Evolutionary conservation across 2,888 invertebrate genomes (phyloP), one percentile per base, ranked within the genome.

Genomic region (Zele albiditarsus): DNA sequence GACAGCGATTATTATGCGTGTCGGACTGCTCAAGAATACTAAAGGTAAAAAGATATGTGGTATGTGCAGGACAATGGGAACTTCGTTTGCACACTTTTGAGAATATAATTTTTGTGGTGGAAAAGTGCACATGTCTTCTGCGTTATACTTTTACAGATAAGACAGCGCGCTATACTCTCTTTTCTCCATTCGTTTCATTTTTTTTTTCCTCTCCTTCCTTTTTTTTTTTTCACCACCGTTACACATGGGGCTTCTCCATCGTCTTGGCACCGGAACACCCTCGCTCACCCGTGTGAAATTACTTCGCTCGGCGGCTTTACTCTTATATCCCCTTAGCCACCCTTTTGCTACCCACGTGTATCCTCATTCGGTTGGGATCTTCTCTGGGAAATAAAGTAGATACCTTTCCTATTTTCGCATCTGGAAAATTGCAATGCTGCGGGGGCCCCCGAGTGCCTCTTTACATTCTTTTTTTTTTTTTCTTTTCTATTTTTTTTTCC

Each of bases 221-320:
- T 62, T 33, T 42, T 69, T 28, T 49, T 28, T 60, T 33, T 14
- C 49, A 46, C n/a, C 10, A 25, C 46, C 23, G 60, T 71, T 71
- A 71, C 71, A 71, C 71, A 71, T 71, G 71, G 71, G 62, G 62
- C 71, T 71, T 62, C 38, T 71, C 62, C 62, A 62, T 42, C 71
- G 46, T 42, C 62, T 31, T 60, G 62, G 46, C 25, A 42, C 38
- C 16, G 75, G 74, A 77, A 80, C 82, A 80, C 72, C 85, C 82
- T 80, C 82, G 79, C 82, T 85, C 84, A 83, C 85, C 82, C 87
- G 87, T 86, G 87, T 87, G 87, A 89, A 89, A 89, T 89, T 89
- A 89, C 88, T 89, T 87, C 83, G 88, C 88, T 86, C 82, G 86
- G 87, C 84, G 89, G 87, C 87, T 89, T 53, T 88, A 88, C 86